A percentile compares a stretch with the other conserved stretches of the same genome.
phyloP scores from a whole-genome alignment of 2,888 invertebrate species.

The Metacarcinus magister region DNA sequence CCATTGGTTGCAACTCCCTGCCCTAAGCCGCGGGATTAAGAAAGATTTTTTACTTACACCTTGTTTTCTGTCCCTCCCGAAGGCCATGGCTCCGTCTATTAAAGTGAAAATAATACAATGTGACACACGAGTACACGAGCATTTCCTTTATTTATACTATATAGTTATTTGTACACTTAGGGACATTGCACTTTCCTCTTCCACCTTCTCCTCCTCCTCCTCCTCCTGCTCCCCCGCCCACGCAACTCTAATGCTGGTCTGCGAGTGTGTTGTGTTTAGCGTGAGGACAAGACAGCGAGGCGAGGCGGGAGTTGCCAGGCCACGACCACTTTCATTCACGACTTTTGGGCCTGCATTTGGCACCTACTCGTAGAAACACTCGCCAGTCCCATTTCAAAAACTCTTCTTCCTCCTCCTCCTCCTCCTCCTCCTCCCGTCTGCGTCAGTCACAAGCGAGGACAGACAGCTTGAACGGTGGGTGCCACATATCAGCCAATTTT shows the following conservation, averaged over 20 bases:
- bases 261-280: constrained; percentile 1
- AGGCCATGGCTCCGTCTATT: neutral
- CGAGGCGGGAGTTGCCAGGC: constrained; percentile 35
- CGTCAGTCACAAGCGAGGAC: constrained; percentile 6
- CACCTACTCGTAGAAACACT: neutral
- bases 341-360: neutral
- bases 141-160: neutral
- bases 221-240: neutral
- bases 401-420: neutral
- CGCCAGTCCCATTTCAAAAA: constrained; percentile 5
- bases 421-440: neutral
- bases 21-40: constrained; percentile 17
- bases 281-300: constrained; percentile 42
- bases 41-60: neutral
- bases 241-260: neutral
- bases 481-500: constrained; percentile 16
- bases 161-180: neutral
- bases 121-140: neutral
- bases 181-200: neutral
- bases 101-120: neutral
- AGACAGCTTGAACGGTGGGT: neutral
- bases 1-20: constrained; percentile 4
- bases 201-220: too few species aligned
- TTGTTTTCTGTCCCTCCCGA: neutral
- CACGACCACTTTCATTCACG: constrained; percentile 39